phyloP scores from a whole-genome alignment of 2,888 invertebrate genomes.

The Vanessa cardui region DNA sequence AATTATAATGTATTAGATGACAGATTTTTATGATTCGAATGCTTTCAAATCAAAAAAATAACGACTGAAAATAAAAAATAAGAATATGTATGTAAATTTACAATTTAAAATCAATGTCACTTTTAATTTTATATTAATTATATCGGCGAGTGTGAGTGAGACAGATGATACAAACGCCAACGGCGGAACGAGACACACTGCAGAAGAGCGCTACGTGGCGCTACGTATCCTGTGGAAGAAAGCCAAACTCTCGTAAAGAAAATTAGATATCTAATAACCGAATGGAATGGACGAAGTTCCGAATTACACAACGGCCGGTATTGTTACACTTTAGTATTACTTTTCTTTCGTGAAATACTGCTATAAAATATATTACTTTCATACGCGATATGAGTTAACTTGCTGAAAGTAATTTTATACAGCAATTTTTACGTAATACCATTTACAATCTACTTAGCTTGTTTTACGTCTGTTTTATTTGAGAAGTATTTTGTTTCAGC shows the following conservation, averaged over 20 bases:
- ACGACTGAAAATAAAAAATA: too few relatives aligned
- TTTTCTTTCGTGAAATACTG: conserved; percentile 33
- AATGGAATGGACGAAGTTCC: conserved; percentile 39
- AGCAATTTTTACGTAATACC: conserved; percentile 22
- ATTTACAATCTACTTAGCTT: conserved; percentile 2
- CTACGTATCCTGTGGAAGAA: conserved; percentile 14
- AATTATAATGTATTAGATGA: too few relatives aligned
- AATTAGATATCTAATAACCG: conserved; percentile 43
- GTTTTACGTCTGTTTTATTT: conserved; percentile 11
- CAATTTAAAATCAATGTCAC: not conserved
- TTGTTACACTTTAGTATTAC: conserved; percentile 42
- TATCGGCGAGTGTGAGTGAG: not conserved
- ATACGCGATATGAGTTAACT: conserved; percentile 31
- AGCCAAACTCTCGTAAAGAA: conserved; percentile 39
- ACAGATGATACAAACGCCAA: not conserved
- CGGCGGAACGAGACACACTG: not conserved
- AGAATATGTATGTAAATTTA: not conserved
- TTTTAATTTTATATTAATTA: not conserved
- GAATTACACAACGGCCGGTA: conserved; percentile 40
- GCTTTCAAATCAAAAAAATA: too few relatives aligned
- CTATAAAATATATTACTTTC: conserved; percentile 34
- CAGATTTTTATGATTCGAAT: too few relatives aligned
- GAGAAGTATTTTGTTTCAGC: not conserved
- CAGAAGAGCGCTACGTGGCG: conserved; percentile 1
- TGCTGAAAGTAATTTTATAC: conserved; percentile 23